Evolutionary conservation across 92 coral and sea anemone genomes (phyloP).

Genomic region (Paragorgia papillata): DNA sequence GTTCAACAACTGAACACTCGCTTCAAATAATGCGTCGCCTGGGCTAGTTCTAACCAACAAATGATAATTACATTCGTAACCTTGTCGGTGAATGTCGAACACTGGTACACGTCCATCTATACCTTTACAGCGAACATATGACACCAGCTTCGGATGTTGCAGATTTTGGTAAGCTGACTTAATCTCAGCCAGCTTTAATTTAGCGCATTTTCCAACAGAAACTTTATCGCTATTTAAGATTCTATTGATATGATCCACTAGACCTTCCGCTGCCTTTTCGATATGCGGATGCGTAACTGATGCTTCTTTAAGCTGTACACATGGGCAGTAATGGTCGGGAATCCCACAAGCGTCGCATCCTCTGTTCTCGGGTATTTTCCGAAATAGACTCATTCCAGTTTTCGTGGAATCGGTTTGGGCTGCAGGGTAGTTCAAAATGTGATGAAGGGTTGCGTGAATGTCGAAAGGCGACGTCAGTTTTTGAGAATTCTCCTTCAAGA

Average conservation of each 20-base stretch:
- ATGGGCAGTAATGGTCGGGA: slow-evolving; percentile 94
- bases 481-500: slow-evolving; percentile 59
- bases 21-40: slow-evolving; percentile 84
- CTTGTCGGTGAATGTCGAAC: slow-evolving; percentile 52
- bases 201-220: slow-evolving; percentile 61
- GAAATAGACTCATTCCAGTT: slow-evolving; percentile 71
- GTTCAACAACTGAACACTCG: slow-evolving; percentile 58
- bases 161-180: slow-evolving; percentile 74
- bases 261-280: slow-evolving; percentile 59
- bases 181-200: slow-evolving; percentile 61
- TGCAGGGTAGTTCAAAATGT: slow-evolving; percentile 73
- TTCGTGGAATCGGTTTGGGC: slow-evolving; percentile 33
- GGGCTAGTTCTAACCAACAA: slow-evolving; percentile 73
- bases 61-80: slow-evolving; percentile 73
- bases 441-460: slow-evolving; percentile 78
- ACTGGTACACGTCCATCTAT: slow-evolving; percentile 77
- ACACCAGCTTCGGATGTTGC: slow-evolving; percentile 66
- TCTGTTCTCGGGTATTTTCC: slow-evolving; percentile 64
- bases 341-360: slow-evolving; percentile 78
- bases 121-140: slow-evolving; percentile 74
- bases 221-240: slow-evolving; percentile 59
- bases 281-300: slow-evolving; percentile 64
- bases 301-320: slow-evolving; percentile 69
- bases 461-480: slow-evolving; percentile 88
- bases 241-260: slow-evolving; percentile 71